phyloP scores from a whole-genome alignment of 2,113 vertebrate species.

The Caranx ignobilis region DNA sequence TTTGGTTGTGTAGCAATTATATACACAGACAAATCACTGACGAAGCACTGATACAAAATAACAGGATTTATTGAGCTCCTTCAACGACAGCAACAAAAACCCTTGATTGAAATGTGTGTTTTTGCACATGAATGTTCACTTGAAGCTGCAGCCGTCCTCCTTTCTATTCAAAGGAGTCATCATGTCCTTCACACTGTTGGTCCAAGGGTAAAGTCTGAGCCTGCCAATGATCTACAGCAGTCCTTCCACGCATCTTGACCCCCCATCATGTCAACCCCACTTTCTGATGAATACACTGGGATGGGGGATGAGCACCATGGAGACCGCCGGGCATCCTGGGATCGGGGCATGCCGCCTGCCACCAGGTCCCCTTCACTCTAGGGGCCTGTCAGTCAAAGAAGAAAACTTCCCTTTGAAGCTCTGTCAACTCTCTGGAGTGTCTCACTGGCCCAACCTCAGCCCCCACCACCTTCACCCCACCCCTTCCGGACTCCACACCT shows the following conservation, averaged over 20 bases:
- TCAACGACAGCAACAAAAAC: slow-evolving; percentile 2
- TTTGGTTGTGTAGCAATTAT: background rate
- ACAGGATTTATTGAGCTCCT: slow-evolving; percentile 1
- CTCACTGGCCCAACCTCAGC: slow-evolving; percentile 38
- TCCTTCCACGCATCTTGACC: slow-evolving; percentile 57
- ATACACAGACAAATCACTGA: background rate
- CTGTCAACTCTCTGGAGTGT: slow-evolving; percentile 75
- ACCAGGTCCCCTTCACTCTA: slow-evolving; percentile 76
- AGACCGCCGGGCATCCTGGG: slow-evolving; percentile 77
- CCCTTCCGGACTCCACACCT: slow-evolving; percentile 63
- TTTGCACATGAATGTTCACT: slow-evolving; percentile 29
- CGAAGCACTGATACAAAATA: background rate
- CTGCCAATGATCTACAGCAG: slow-evolving; percentile 30
- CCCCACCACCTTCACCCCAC: slow-evolving; percentile 50
- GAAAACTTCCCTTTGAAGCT: slow-evolving; percentile 80
- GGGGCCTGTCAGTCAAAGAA: slow-evolving; percentile 76
- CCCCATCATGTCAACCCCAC: slow-evolving; percentile 54
- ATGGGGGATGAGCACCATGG: slow-evolving; percentile 59
- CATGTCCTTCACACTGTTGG: slow-evolving; percentile 53
- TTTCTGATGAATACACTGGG: slow-evolving; percentile 53
- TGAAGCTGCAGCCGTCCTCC: slow-evolving; percentile 12
- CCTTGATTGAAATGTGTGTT: background rate
- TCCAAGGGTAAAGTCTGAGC: slow-evolving; percentile 49
- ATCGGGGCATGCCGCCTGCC: slow-evolving; percentile 64
- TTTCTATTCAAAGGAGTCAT: slow-evolving; percentile 18